Evolutionary conservation across 1,140 invertebrate species (phyloP), one percentile per base, ranked within the genome.

Genomic region (Pantala flavescens): DNA sequence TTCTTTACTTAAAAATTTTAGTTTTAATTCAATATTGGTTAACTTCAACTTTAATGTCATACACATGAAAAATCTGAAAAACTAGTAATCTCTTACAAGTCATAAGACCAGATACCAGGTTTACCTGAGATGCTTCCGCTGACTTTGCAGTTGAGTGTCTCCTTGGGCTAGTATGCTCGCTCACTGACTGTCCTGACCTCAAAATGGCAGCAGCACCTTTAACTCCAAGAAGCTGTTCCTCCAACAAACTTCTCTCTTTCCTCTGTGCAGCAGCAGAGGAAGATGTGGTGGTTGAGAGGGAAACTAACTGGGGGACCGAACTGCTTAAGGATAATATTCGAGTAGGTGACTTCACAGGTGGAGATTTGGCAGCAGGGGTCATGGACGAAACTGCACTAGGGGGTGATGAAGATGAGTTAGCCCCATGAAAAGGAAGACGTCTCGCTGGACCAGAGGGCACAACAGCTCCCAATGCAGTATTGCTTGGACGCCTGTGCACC

Each of bases 171-270:
- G 49, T 7, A 63, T 63, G 49, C 49, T 63, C 49, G n/a, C 49
- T 63, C 49, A 3, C 49, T 7, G 49, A 7, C 49, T 63, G 49
- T 19, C 49, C 49, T 19, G 16, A 63, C 49, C 49, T 63, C n/a
- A 63, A 16, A 12, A 63, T 14, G 49, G 49, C 49, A 36, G 28
- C 28, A 36, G 28, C 28, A 36, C 28, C 28, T 43, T 36, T 73
- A 11, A 73, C 23, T n/a, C 73, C 43, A n/a, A 74, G n/a, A 10
- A 74, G 43, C 43, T 74, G 73, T 23, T 74, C 43, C 42, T 74
- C 73, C 43, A 74, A 23, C 43, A 74, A 74, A 70, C 73, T 74
- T 3, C 55, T 24, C 14, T 74, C 73, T 24, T 43, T 24, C 73
- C 55, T 24, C 24, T n/a, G 73, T 21, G 24, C 19, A 72, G 49